Evolutionary conservation across 2,888 invertebrate genomes (phyloP), one percentile per base, ranked within the genome.

Genomic region (Nomada ferruginata): DNA sequence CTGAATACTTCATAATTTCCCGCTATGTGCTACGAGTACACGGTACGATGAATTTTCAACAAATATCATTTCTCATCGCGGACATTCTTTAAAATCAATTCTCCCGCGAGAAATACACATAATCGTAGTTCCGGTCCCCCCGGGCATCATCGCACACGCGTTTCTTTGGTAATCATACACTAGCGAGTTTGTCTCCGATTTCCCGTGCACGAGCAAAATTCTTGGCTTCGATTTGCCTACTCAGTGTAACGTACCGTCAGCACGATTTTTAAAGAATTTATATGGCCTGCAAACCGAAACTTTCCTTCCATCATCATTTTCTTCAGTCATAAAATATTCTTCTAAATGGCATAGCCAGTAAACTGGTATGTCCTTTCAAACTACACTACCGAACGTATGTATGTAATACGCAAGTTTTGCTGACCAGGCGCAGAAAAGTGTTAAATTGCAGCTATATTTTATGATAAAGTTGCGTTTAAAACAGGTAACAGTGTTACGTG

Each of bases 161-260:
- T 86, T 86, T 89, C 83, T 80, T 85, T 64, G 68, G 92, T 91
- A 92, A 93, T 71, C 79, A 44, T 88, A 92, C 85, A 91, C 89
- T 86, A 71, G 76, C 79, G 44, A 85, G 90, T 88, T 91, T 89
- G 90, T 90, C 90, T 92, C 92, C 66, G 68, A 85, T 91, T 91
- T 90, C 91, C 88, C 77, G 77, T 82, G 85, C 60, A 69, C 75
- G 84, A 87, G 87, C 89, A 76, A 89, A 91, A 89, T 84, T 84
- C 82, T 71, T 42, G 36, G 23, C 74, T 87, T 82, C 79, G 83
- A 90, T 90, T 86, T 79, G 88, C 82, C 69, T 73, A 86, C 84
- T 83, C 83, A 61, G 71, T 86, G 71, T 64, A 83, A 82, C 69
- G 63, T 52, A 36, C 7, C 36, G 79, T 81, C 83, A 61, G 70